Base-by-base conservation (phyloP, 2,888 invertebrate genomes). In the Drosophila neonasuta region DNA sequence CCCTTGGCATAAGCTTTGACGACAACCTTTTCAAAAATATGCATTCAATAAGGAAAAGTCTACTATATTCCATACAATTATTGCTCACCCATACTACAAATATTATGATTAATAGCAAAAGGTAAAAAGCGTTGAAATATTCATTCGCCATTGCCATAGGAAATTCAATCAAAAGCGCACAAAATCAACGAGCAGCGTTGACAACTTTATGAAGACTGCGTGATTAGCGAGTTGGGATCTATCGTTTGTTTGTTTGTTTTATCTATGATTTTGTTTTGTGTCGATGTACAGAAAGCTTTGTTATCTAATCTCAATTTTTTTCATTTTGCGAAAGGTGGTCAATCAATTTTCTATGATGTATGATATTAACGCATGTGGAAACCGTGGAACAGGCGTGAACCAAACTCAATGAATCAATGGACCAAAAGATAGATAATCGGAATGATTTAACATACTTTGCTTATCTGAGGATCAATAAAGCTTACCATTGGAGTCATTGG, bases 71-170 rank as follows among this genome's bases (percentile, higher is more conserved):
- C 7, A n/a, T 32, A n/a, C 10, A 34, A 29, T 32, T 36, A 10
- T 15, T 32, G 34, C 72, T 73, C 46, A 73, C 74, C 52, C 48
- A 61, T 24, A 49, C 15, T 7, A 67, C 2, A n/a, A 71, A 41
- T 42, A 66, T 51, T 10, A 36, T 0, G 1, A 57, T 0, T n/a
- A 61, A 0, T 13, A 66, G 0, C 9, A 61, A 5, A 0, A 44
- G 9, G 7, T 5, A 20, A 1, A 51, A 9, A 5, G 62, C 8
- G n/a, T 57, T 57, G 52, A 42, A 66, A 30, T 44, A 1, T 13
- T 8, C 41, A 0, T 6, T 41, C 9, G 0, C 3, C 72, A 72
- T 72, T 57, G 11, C 30, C 7, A 30, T 9, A 6, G 0, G 9
- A 4, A 30, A 46, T 41, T 15, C 15, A 52, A 72, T 32, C 15